phyloP scores from a whole-genome alignment of 2,113 vertebrate species.

The Canis aureus region DNA sequence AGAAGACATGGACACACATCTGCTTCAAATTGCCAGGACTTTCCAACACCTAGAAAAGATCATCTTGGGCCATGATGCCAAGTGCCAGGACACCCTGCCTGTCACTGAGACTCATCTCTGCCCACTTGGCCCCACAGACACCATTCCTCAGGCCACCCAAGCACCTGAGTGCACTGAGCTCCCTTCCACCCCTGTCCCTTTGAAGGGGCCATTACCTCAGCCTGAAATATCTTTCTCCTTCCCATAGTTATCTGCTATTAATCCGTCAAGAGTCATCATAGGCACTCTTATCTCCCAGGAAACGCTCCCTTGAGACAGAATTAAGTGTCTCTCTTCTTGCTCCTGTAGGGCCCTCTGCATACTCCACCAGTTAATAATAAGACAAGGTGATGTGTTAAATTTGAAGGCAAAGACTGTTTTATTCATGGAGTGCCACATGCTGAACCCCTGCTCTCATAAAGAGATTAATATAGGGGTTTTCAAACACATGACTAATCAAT shows the following conservation, averaged over 20 bases:
- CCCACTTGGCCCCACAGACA: rapidly evolving
- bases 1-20: no score
- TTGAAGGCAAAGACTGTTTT: neutral
- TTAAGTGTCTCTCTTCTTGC: neutral
- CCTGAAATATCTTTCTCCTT: no score
- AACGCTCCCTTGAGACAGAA: neutral
- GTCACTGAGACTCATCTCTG: rapidly evolving
- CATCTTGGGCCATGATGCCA: neutral
- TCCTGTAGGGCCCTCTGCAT: rapidly evolving
- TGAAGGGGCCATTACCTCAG: neutral
- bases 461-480: neutral
- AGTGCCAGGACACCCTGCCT: rapidly evolving
- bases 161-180: neutral
- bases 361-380: neutral
- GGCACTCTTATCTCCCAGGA: neutral
- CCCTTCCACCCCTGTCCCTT: neutral
- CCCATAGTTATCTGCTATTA: no score
- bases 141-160: neutral
- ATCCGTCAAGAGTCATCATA: neutral
- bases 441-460: no score
- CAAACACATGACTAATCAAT: neutral
- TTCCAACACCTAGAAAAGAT: no score
- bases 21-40: no score
- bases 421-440: rapidly evolving
- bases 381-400: neutral